Percentiles rank a stretch among this genome's conserved stretches.
These are phyloP conservation scores for Chaetophractus vellerosus DNA, from an alignment of 2,797 vertebrate species.

Conservation along the genomic window DNA sequence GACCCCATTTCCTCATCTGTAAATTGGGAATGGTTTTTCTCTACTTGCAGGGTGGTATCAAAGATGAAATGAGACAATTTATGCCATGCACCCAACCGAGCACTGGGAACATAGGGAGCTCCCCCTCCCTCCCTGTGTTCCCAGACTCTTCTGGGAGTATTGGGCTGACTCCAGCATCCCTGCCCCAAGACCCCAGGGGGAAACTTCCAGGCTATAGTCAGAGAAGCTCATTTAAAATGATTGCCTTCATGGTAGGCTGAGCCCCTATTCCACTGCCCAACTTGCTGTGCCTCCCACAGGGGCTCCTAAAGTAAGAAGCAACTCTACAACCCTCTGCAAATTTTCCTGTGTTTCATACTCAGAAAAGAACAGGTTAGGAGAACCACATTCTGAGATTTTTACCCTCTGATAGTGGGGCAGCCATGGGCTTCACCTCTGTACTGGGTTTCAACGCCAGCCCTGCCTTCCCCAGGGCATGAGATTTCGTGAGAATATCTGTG, in stretches of 20 bases:
- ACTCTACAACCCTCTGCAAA: not conserved
- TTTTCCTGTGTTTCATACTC: not conserved
- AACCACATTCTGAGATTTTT: too few species aligned
- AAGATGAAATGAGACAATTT: not conserved
- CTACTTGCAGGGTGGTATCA: not conserved
- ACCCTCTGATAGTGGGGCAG: not conserved
- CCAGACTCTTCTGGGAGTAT: not conserved
- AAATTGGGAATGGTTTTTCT: not conserved
- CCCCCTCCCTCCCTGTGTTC: not conserved
- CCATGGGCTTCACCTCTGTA: too few species aligned
- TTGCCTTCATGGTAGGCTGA: not conserved
- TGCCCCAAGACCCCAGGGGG: not conserved
- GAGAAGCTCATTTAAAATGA: not conserved
- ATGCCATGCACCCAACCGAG: accelerated
- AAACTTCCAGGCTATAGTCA: not conserved
- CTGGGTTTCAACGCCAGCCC: not conserved
- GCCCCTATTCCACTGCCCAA: too few species aligned
- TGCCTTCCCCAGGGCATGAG: too few species aligned
- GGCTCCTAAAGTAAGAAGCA: not conserved
- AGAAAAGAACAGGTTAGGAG: not conserved
- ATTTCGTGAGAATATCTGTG: accelerated
- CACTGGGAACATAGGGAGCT: too few species aligned
- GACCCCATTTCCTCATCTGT: not conserved
- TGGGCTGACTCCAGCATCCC: not conserved
- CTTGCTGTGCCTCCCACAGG: not conserved